Evolutionary conservation across 2,113 vertebrate genomes (phyloP).

Genomic region (Potamarius usumacintae): DNA sequence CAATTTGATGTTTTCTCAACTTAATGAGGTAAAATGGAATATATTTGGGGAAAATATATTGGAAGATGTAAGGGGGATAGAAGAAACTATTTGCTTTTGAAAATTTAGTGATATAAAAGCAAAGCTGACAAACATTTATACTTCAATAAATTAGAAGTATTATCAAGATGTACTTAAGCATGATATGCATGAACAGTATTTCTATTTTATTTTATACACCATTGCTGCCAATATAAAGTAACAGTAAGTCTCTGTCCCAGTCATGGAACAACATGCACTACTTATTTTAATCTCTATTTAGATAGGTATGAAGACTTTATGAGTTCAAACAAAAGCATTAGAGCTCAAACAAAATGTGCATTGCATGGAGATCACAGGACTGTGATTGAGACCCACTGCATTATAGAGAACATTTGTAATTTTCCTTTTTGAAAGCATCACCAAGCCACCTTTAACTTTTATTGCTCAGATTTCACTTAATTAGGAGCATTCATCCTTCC

Average conservation of each 20-base stretch:
- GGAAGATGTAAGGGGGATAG: neutral
- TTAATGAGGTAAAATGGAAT: neutral
- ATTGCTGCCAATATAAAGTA: neutral
- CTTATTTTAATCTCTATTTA: neutral
- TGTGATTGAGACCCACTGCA: slow-evolving; percentile 3
- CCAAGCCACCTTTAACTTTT: neutral
- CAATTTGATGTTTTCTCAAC: neutral
- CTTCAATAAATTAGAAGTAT: neutral
- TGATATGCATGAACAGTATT: neutral
- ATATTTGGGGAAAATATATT: neutral
- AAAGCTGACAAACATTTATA: neutral
- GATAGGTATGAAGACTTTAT: neutral
- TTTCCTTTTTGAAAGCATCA: slow-evolving; percentile 1
- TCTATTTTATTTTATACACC: neutral
- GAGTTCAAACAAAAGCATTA: neutral
- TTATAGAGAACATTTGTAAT: slow-evolving; percentile 2
- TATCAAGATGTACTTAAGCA: neutral
- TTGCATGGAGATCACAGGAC: neutral
- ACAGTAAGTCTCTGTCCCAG: neutral
- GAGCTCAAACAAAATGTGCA: neutral
- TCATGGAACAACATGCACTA: neutral
- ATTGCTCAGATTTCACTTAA: slow-evolving; percentile 18
- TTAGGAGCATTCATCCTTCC: neutral
- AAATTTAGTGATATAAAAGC: neutral
- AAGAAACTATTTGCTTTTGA: neutral